phyloP scores from a whole-genome alignment of 2,888 invertebrate genomes.

The Rotaria socialis region DNA sequence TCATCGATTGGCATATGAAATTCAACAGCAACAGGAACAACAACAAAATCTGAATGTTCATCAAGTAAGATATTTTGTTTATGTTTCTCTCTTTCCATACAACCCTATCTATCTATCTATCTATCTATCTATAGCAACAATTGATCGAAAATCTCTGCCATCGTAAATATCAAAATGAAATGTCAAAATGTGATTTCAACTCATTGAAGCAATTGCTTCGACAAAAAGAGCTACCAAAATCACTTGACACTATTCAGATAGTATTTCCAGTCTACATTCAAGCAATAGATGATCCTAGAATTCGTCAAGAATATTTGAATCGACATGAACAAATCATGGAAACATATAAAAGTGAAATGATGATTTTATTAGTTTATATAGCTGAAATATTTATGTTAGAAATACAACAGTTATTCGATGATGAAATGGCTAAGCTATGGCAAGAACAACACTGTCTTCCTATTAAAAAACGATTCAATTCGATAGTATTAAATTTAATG shows the following conservation, averaged over 20 bases:
- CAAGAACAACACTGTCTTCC: neutral
- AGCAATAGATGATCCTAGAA: too few species aligned
- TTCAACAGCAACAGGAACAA: too few species aligned
- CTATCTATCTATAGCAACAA: neutral
- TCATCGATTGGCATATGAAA: too few species aligned
- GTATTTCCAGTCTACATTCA: neutral
- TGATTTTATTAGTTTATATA: neutral
- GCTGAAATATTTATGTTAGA: neutral
- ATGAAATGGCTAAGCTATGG: neutral
- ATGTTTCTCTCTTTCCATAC: too few species aligned
- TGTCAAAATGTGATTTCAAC: neutral
- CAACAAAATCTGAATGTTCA: too few species aligned
- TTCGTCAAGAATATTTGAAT: too few species aligned
- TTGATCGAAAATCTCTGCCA: neutral
- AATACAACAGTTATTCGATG: neutral
- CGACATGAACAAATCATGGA: neutral
- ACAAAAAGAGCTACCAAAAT: neutral
- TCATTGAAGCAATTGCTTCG: neutral
- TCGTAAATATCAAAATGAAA: neutral
- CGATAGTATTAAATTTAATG: neutral
- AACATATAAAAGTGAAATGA: neutral
- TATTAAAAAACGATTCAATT: neutral
- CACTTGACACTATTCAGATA: neutral
- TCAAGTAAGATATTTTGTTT: too few species aligned
- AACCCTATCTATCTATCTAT: too few species aligned